Percentiles rank a stretch among this genome's conserved stretches.
These are phyloP conservation scores for Rotaria sp. DNA, from an alignment of 2,888 invertebrate genomes.

Conservation along the genomic window DNA sequence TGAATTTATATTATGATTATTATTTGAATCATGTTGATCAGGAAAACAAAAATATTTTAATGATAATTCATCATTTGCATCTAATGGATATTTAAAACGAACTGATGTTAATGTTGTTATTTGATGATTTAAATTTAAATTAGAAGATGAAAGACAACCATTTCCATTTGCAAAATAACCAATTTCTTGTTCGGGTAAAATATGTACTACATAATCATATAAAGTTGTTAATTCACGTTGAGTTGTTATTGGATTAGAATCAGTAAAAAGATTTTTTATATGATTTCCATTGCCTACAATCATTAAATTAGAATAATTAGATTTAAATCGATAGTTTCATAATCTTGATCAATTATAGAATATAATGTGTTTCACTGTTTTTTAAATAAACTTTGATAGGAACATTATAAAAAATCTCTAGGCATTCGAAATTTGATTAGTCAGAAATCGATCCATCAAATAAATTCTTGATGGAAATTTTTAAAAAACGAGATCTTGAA, in stretches of 20 bases:
- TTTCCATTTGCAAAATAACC: slow-evolving; percentile 25
- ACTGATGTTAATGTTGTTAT: background rate
- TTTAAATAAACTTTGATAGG: too few relatives aligned
- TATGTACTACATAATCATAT: slow-evolving; percentile 16
- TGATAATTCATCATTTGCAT: background rate
- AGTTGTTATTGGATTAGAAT: too few relatives aligned
- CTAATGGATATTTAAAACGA: slow-evolving; percentile 18
- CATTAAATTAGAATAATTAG: background rate
- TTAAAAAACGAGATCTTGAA: too few relatives aligned
- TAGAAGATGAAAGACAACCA: background rate
- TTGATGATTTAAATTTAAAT: background rate
- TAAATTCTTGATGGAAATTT: too few relatives aligned
- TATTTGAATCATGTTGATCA: slow-evolving; percentile 10
- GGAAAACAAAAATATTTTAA: slow-evolving; percentile 21
- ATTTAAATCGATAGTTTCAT: too few relatives aligned
- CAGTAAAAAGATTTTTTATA: background rate
- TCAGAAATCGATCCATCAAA: too few relatives aligned
- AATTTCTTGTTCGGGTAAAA: slow-evolving; percentile 7
- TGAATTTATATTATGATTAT: background rate
- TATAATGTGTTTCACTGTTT: too few relatives aligned
- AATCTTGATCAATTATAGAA: too few relatives aligned
- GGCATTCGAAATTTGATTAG: too few relatives aligned
- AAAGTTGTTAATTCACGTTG: background rate
- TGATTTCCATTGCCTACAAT: background rate
- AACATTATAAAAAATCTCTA: too few relatives aligned